Evolutionary conservation across 2,113 vertebrate species (phyloP).

Genomic region (Dicentrarchus labrax): DNA sequence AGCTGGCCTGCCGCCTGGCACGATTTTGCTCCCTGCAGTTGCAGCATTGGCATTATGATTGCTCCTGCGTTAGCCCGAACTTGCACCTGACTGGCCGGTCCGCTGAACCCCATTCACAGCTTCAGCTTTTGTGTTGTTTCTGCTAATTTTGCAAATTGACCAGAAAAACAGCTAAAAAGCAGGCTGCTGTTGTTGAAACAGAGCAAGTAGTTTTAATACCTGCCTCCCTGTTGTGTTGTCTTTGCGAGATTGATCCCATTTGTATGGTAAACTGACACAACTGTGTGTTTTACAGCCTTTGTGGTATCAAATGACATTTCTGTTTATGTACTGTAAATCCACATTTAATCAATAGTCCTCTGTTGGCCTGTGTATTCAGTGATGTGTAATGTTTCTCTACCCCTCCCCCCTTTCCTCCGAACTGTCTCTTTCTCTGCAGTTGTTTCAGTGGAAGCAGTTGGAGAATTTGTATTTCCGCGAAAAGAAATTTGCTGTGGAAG

Average conservation of each 20-base stretch:
- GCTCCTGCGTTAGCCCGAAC: conserved; percentile 38
- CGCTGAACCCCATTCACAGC: conserved; percentile 32
- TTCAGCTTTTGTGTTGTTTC: conserved; percentile 34
- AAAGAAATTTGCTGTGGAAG: conserved; percentile 99
- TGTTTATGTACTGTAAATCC: conserved; percentile 27
- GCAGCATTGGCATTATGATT: conserved; percentile 47
- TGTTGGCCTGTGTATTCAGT: conserved; percentile 45
- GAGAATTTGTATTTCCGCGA: conserved; percentile 99
- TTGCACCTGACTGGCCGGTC: conserved; percentile 50
- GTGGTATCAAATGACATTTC: conserved; percentile 16
- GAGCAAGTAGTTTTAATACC: conserved; percentile 5
- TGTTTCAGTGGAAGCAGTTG: conserved; percentile 98
- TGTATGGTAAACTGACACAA: not conserved
- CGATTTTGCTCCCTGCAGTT: conserved; percentile 45
- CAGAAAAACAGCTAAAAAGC: not conserved
- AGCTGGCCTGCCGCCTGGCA: conserved; percentile 30
- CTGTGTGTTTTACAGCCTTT: conserved; percentile 46
- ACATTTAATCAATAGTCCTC: conserved; percentile 29
- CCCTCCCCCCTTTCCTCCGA: not conserved
- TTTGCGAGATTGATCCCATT: not conserved
- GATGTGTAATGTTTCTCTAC: conserved; percentile 27
- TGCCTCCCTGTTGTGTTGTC: not conserved
- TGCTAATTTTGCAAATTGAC: conserved; percentile 44
- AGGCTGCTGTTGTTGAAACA: conserved; percentile 14
- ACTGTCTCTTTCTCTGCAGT: conserved; percentile 78